phyloP scores from a whole-genome alignment of 2,113 vertebrate genomes.

The Neotoma lepida region DNA sequence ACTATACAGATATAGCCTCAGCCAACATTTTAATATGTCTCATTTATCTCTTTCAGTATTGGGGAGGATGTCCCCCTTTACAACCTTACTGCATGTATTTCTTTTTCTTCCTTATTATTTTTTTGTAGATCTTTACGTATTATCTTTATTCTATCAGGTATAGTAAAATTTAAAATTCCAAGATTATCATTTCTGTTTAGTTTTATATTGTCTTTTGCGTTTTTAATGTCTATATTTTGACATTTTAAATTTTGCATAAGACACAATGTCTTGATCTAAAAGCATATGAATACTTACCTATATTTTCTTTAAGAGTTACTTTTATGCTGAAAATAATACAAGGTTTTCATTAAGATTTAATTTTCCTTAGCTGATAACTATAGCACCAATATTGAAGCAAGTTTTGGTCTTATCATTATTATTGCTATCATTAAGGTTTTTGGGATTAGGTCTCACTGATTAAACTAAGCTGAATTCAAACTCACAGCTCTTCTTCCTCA shows the following conservation, averaged over 20 bases:
- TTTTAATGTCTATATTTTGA: constrained; percentile 14
- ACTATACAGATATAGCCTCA: not conserved
- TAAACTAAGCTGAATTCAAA: not conserved
- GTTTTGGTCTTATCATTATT: not conserved
- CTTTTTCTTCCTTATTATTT: not conserved
- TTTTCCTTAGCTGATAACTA: not conserved
- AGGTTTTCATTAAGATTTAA: not conserved
- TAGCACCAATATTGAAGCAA: not conserved
- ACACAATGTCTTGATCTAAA: not conserved
- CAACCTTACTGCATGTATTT: not conserved
- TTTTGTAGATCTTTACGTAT: not conserved
- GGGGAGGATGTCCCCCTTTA: not conserved
- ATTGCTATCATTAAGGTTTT: not conserved
- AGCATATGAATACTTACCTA: not conserved
- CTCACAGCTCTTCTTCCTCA: not conserved
- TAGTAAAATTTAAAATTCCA: constrained; percentile 19
- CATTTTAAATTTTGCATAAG: not conserved
- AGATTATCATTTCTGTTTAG: not conserved
- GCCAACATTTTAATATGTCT: not conserved
- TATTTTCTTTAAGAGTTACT: not conserved
- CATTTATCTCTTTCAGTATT: not conserved
- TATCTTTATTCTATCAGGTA: not conserved
- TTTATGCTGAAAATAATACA: not conserved
- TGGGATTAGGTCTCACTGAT: not conserved
- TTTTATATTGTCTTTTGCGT: not conserved